A percentile compares a stretch with the other conserved stretches of the same genome.
phyloP scores from a whole-genome alignment of 2,113 vertebrate genomes.

The Oreocharis arfaki region DNA sequence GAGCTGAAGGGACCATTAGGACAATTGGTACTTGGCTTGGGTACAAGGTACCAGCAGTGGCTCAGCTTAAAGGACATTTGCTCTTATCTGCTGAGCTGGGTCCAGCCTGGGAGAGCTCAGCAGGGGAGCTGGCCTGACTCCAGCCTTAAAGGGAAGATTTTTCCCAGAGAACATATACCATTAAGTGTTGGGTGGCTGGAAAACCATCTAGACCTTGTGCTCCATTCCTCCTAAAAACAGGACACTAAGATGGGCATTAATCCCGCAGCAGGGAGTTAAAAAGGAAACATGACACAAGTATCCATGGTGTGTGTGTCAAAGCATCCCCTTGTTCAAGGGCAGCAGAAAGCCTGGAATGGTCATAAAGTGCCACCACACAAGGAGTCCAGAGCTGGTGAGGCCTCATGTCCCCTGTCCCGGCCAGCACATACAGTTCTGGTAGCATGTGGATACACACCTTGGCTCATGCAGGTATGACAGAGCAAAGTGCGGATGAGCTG shows the following conservation, averaged over 20 bases:
- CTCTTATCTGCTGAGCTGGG: not conserved
- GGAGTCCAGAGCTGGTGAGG: not conserved
- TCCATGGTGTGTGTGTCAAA: not conserved
- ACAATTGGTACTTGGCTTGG: not conserved
- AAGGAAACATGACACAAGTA: not conserved
- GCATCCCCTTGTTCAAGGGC: not conserved
- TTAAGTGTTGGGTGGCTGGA: not conserved
- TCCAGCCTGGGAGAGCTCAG: not conserved
- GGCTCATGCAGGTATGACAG: not conserved
- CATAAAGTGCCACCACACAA: not conserved
- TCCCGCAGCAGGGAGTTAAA: not conserved
- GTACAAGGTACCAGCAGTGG: not conserved
- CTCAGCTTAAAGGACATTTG: not conserved
- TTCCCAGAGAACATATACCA: not conserved
- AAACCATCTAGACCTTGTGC: not conserved
- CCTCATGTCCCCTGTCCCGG: not conserved
- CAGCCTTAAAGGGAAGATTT: not conserved
- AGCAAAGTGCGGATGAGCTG: not conserved
- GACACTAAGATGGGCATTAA: not conserved
- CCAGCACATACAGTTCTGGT: not conserved
- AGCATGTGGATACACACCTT: fast-evolving
- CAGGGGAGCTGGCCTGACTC: not conserved
- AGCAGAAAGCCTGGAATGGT: not conserved
- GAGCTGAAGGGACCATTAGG: not conserved
- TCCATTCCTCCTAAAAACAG: not conserved